A percentile compares a stretch with the other conserved stretches of the same genome.
Conservation (phyloP, 2,888 invertebrate genomes). For the Eupeodes latifasciatus region DNA sequence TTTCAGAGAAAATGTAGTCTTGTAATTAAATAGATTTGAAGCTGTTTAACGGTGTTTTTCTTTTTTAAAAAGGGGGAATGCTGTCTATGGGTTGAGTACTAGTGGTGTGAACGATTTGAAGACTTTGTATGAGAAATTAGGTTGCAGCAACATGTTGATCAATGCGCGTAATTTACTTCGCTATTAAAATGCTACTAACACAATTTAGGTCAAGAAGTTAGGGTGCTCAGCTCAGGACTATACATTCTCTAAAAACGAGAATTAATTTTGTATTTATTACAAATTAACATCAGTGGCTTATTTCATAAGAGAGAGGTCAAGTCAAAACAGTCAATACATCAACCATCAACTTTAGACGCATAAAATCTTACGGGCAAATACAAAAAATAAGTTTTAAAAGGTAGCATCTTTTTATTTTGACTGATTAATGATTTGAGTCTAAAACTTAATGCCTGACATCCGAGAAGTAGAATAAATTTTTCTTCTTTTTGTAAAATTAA, state of each 20-base stretch:
- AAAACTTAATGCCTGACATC: slow-evolving; percentile 4
- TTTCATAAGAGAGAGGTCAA: neutral
- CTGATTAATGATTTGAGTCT: slow-evolving; percentile 8
- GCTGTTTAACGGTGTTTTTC: slow-evolving; percentile 34
- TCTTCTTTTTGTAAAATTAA: neutral
- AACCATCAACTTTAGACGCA: neutral
- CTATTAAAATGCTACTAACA: neutral
- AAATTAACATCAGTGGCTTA: no score
- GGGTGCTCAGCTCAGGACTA: no score
- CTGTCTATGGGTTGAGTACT: neutral
- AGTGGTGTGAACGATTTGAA: neutral
- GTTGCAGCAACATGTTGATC: neutral
- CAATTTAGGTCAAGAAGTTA: neutral
- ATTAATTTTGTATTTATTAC: no score
- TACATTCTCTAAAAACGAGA: no score
- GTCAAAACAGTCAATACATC: neutral
- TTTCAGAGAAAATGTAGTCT: slow-evolving; percentile 24
- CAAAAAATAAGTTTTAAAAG: neutral
- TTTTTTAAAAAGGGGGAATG: slow-evolving; percentile 9
- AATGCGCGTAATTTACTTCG: neutral
- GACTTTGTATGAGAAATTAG: neutral
- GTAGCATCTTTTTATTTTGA: neutral
- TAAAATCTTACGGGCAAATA: neutral
- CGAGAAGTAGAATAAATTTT: neutral
- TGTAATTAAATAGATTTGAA: slow-evolving; percentile 26